These are phyloP conservation scores for Dreissena rostriformis DNA, from an alignment of 1,140 invertebrate genomes.

Conservation along the genomic window DNA sequence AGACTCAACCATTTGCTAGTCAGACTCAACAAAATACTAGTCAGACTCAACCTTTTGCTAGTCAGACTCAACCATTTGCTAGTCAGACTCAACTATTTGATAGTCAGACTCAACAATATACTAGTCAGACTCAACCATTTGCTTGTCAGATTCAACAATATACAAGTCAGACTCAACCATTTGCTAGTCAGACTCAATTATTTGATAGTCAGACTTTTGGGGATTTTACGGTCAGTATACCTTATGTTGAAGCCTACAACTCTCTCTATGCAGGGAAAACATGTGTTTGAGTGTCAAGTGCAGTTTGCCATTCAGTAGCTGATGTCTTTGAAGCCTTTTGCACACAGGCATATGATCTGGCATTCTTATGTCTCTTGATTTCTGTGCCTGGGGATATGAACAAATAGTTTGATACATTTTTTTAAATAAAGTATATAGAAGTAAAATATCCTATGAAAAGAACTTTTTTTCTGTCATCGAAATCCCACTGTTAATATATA, in stretches of 20 bases:
- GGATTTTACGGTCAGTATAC: constrained; percentile 35
- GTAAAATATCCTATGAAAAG: background rate
- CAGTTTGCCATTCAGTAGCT: constrained; percentile 72
- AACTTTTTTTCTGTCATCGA: background rate
- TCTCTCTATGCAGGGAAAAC: constrained; percentile 67
- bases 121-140: background rate
- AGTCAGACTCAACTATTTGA: background rate
- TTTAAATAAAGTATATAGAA: background rate
- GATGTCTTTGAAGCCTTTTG: constrained; percentile 65
- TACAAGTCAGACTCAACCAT: background rate
- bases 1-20: too few relatives aligned
- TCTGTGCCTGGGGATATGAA: constrained; percentile 17
- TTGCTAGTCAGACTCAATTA: too few relatives aligned
- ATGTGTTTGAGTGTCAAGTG: constrained; percentile 66
- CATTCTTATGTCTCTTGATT: background rate
- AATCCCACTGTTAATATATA: too few relatives aligned
- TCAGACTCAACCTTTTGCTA: too few relatives aligned
- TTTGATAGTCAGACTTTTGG: too few relatives aligned
- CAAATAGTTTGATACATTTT: background rate
- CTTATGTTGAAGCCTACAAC: constrained; percentile 65
- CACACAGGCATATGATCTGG: constrained; percentile 14
- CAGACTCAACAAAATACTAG: too few relatives aligned
- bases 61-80: too few relatives aligned
- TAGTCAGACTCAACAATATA: background rate
- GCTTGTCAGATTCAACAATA: background rate